phyloP scores from a whole-genome alignment of 2,113 vertebrate species.

The Jaculus jaculus region DNA sequence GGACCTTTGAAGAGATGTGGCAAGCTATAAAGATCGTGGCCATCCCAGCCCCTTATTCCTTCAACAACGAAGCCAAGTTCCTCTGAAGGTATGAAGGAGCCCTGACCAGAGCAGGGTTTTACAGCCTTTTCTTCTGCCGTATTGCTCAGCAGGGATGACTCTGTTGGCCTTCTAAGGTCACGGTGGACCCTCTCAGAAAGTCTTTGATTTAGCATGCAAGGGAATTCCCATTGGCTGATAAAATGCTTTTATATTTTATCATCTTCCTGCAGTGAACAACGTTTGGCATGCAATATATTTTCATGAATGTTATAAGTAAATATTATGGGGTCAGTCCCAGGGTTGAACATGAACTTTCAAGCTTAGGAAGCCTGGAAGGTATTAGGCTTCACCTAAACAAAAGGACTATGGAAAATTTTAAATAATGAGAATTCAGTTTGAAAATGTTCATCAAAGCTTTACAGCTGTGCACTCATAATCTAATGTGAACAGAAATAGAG shows the following conservation, averaged over 20 bases:
- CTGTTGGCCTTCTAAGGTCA: constrained; percentile 49
- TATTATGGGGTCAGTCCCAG: constrained; percentile 54
- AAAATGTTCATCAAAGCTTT: neutral
- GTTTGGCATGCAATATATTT: constrained; percentile 67
- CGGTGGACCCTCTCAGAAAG: neutral
- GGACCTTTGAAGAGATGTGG: neutral
- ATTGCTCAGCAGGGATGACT: neutral
- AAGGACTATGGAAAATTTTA: neutral
- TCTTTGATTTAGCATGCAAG: constrained; percentile 65
- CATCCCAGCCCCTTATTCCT: neutral
- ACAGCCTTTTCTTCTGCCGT: neutral
- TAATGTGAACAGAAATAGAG: neutral
- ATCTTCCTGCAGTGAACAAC: constrained; percentile 73
- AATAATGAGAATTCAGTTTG: neutral
- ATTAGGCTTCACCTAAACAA: constrained; percentile 2
- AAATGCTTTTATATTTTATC: constrained; percentile 78
- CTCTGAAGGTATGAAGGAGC: neutral
- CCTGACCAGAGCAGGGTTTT: neutral
- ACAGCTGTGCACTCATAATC: neutral
- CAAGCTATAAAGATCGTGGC: neutral
- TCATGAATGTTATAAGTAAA: constrained; percentile 67
- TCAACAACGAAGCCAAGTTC: neutral
- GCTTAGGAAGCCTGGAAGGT: constrained; percentile 27
- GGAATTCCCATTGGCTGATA: constrained; percentile 75
- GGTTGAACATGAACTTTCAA: neutral